Evolutionary conservation across 1,140 invertebrate genomes (phyloP).

Genomic region (Meloidogyne exigua): DNA sequence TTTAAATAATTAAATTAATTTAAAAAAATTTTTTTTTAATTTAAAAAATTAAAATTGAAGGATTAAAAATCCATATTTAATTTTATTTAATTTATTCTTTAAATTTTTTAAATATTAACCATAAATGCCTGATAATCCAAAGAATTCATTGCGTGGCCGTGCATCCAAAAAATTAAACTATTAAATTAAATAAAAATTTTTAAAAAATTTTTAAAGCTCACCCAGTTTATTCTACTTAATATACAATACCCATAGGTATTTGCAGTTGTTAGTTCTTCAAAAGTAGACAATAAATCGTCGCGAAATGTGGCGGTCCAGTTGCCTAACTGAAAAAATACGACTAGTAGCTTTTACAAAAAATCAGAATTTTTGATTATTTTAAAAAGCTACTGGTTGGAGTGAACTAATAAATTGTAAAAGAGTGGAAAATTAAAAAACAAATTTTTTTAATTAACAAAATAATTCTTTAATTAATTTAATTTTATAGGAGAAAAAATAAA

Average conservation of each 20-base stretch:
- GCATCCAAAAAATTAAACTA: conserved; percentile 45
- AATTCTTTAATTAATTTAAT: too few relatives aligned
- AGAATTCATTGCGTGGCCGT: conserved; percentile 44
- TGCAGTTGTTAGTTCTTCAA: conserved; percentile 40
- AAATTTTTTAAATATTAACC: not conserved
- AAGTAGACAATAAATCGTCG: conserved; percentile 32
- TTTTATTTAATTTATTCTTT: too few relatives aligned
- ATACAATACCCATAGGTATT: conserved; percentile 37
- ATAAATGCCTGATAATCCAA: conserved; percentile 31
- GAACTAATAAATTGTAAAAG: too few relatives aligned
- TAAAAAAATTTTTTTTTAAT: too few relatives aligned
- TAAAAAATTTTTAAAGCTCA: not conserved
- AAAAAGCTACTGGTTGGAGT: too few relatives aligned
- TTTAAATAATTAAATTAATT: too few relatives aligned
- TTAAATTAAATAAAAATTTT: conserved; percentile 10
- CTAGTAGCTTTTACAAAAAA: not conserved
- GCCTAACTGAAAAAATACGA: conserved; percentile 33
- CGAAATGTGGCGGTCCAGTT: conserved; percentile 45
- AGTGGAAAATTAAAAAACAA: too few relatives aligned
- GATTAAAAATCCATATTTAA: too few relatives aligned
- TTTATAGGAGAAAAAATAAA: too few relatives aligned
- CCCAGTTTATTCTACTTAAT: conserved; percentile 41
- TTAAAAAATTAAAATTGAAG: too few relatives aligned
- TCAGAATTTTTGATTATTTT: too few relatives aligned
- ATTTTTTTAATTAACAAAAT: too few relatives aligned